Conservation (phyloP, 2,113 vertebrate species). For the Periophthalmodon schlosseri region DNA sequence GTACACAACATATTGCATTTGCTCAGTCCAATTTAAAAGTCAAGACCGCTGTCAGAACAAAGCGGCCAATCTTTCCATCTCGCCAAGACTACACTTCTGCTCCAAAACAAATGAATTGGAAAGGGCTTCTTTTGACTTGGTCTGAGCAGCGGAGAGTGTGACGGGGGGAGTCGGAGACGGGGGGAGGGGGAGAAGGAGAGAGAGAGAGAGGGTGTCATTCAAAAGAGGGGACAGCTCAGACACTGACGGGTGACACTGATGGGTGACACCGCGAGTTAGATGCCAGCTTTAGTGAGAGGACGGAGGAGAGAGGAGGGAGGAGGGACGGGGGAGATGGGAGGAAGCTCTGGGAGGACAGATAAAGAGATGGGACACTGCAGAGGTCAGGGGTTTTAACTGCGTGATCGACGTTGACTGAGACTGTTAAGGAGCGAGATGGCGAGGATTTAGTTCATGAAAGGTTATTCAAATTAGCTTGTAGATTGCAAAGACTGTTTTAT, state of each 20-base stretch:
- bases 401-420: background rate
- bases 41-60: background rate
- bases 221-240: conserved; percentile 24
- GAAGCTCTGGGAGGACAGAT: conserved; percentile 15
- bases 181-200: conserved; percentile 36
- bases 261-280: conserved; percentile 23
- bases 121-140: conserved; percentile 24
- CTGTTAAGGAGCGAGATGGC: background rate
- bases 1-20: background rate
- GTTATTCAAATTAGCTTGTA: no score
- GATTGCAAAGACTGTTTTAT: no score
- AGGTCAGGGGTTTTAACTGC: conserved; percentile 5
- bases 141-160: conserved; percentile 50
- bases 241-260: conserved; percentile 42
- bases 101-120: conserved; percentile 55
- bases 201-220: conserved; percentile 4
- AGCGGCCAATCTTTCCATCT: background rate
- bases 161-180: conserved; percentile 34
- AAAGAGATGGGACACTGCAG: conserved; percentile 10
- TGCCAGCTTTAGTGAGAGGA: background rate
- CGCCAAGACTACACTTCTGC: conserved; percentile 7
- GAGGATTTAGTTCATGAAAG: background rate
- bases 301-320: no score
- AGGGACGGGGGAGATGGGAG: background rate
- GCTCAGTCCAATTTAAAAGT: background rate